Conservation (phyloP, 2,797 vertebrate genomes). For the Sebastes flavidus region DNA sequence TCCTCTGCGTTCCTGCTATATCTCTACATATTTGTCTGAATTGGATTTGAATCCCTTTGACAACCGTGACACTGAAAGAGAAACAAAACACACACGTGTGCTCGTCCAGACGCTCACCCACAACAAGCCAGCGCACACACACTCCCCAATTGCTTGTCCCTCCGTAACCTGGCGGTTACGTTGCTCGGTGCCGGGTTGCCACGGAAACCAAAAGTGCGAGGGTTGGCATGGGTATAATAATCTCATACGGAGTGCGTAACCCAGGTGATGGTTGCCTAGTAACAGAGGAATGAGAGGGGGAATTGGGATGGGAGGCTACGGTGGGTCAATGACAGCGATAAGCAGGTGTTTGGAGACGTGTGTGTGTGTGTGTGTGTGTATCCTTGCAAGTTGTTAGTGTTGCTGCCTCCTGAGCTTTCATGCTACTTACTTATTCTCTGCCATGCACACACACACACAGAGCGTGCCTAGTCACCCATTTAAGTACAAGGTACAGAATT, state of each 20-base stretch:
- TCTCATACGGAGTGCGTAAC: conserved; percentile 74
- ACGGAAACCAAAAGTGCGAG: conserved; percentile 75
- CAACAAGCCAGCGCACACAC: conserved; percentile 15
- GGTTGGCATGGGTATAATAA: conserved; percentile 79
- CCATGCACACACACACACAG: not conserved
- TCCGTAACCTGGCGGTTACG: conserved; percentile 62
- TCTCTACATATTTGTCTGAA: not conserved
- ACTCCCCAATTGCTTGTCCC: conserved; percentile 44
- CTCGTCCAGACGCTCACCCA: not conserved
- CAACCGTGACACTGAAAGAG: not conserved
- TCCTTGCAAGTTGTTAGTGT: conserved; percentile 14
- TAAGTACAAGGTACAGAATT: not conserved
- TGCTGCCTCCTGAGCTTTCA: conserved; percentile 5
- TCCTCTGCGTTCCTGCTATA: not conserved
- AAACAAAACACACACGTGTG: not conserved
- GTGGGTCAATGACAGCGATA: conserved; percentile 63
- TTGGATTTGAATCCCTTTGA: not conserved
- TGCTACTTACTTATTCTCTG: conserved; percentile 4
- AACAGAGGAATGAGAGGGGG: conserved; percentile 72
- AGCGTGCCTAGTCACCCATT: not conserved
- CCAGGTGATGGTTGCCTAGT: conserved; percentile 85
- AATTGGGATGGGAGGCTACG: conserved; percentile 47
- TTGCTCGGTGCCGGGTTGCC: conserved; percentile 60
- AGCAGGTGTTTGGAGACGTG: conserved; percentile 19
- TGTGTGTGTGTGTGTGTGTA: conserved; percentile 1